These are phyloP conservation scores for Oscheius sp. DNA, from an alignment of 2,888 invertebrate species.

Conservation along the genomic window DNA sequence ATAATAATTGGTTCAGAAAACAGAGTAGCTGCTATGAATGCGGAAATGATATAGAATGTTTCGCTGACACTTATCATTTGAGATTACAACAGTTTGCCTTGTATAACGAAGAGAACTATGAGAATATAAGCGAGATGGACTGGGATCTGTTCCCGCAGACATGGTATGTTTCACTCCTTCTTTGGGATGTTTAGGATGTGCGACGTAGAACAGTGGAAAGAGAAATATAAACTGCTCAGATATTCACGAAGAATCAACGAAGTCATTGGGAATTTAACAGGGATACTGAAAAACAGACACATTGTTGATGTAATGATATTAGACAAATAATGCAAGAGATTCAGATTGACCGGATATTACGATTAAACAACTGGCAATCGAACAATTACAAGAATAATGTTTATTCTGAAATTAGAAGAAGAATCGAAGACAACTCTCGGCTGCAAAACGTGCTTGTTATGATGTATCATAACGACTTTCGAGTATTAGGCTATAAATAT, in stretches of 20 bases:
- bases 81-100: slow-evolving; percentile 14
- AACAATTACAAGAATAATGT: too few relatives aligned
- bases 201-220: slow-evolving; percentile 11
- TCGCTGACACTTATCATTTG: slow-evolving; percentile 7
- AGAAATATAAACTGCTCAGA: not conserved
- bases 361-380: not conserved
- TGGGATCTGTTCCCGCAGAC: slow-evolving; percentile 23
- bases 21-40: slow-evolving; percentile 1
- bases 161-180: not conserved
- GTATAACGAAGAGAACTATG: slow-evolving; percentile 20
- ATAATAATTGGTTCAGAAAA: not conserved
- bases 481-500: slow-evolving; percentile 1
- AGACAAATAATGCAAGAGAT: not conserved
- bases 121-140: slow-evolving; percentile 17
- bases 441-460: not conserved
- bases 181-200: slow-evolving; percentile 5
- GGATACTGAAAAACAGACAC: not conserved
- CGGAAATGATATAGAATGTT: slow-evolving; percentile 2
- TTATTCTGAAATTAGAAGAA: not conserved
- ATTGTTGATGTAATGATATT: not conserved
- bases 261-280: not conserved
- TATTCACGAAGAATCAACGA: not conserved
- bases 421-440: not conserved
- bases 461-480: slow-evolving; percentile 18
- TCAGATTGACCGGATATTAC: slow-evolving; percentile 1